A percentile compares a stretch with the other conserved stretches of the same genome.
Evolutionary conservation across 2,113 vertebrate genomes (phyloP).

Genomic region (Cephalopterus ornatus): DNA sequence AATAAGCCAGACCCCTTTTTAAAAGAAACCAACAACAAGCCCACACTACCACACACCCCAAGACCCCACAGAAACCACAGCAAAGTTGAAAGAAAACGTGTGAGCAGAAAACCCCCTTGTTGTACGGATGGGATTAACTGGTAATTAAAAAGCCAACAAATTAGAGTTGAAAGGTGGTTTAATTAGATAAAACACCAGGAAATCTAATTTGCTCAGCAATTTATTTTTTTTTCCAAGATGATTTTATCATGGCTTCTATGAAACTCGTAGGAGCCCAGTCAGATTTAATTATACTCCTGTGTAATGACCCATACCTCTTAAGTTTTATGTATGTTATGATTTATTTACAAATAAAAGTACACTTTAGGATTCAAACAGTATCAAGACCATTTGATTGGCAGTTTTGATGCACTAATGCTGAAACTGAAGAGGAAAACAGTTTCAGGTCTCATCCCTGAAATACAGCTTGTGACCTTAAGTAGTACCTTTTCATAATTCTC

Average conservation of each 20-base stretch:
- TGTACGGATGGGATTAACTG: constrained; percentile 26
- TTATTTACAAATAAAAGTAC: constrained; percentile 3
- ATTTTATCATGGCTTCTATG: constrained; percentile 42
- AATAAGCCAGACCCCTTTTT: not conserved
- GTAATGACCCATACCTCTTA: constrained; percentile 30
- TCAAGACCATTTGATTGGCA: not conserved
- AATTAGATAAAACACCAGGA: constrained; percentile 61
- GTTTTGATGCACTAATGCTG: not conserved
- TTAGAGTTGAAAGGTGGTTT: constrained; percentile 46
- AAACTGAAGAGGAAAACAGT: not conserved
- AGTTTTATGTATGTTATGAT: constrained; percentile 39
- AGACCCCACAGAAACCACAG: not conserved
- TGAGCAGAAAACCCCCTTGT: not conserved
- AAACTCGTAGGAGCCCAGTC: not conserved
- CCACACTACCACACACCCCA: rapidly evolving
- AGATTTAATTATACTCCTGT: constrained; percentile 48
- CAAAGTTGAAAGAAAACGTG: not conserved
- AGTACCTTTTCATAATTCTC: not conserved
- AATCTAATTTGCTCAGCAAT: constrained; percentile 67
- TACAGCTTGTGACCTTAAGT: not conserved
- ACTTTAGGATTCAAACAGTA: not conserved
- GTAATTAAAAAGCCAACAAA: constrained; percentile 61
- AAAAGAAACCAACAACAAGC: not conserved
- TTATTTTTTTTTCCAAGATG: constrained; percentile 46
- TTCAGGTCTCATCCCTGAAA: not conserved